A percentile compares a stretch with the other conserved stretches of the same genome.
Evolutionary conservation across 2,797 vertebrate genomes (phyloP).

Genomic region (Ctenopoma multispine): DNA sequence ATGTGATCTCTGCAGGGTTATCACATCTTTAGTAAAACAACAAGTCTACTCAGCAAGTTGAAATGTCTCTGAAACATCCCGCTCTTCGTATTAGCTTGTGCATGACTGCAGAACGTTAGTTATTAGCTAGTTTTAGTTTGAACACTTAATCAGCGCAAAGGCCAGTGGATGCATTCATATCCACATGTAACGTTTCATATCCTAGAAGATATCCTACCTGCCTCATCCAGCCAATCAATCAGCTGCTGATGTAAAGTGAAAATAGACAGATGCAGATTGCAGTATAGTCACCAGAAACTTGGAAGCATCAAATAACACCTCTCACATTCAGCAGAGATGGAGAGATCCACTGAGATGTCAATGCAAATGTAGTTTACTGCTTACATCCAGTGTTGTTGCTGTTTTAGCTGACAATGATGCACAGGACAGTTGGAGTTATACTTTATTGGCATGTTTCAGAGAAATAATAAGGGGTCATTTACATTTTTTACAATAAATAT

Average conservation of each 20-base stretch:
- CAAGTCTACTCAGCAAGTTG: not conserved
- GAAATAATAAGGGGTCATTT: constrained; percentile 48
- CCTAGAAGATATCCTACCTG: not conserved
- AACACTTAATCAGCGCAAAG: too few relatives aligned
- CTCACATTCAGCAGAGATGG: not conserved
- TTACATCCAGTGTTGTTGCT: not conserved
- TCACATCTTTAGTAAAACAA: too few relatives aligned
- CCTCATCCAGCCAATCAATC: not conserved
- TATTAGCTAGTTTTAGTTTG: too few relatives aligned
- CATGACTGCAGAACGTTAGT: too few relatives aligned
- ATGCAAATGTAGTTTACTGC: not conserved
- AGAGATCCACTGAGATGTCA: constrained; percentile 8
- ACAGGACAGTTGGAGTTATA: constrained; percentile 19
- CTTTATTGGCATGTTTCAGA: constrained; percentile 1
- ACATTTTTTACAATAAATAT: constrained; percentile 43
- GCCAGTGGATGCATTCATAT: not conserved
- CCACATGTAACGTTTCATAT: not conserved
- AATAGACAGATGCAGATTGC: not conserved
- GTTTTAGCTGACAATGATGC: not conserved
- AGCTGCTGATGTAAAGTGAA: not conserved
- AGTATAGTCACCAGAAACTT: too few relatives aligned
- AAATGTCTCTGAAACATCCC: not conserved
- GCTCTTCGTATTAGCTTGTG: too few relatives aligned
- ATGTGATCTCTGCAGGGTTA: too few relatives aligned
- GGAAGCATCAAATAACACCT: not conserved